These are phyloP conservation scores for Isichthys henryi DNA, from an alignment of 2,113 vertebrate species.

Conservation along the genomic window DNA sequence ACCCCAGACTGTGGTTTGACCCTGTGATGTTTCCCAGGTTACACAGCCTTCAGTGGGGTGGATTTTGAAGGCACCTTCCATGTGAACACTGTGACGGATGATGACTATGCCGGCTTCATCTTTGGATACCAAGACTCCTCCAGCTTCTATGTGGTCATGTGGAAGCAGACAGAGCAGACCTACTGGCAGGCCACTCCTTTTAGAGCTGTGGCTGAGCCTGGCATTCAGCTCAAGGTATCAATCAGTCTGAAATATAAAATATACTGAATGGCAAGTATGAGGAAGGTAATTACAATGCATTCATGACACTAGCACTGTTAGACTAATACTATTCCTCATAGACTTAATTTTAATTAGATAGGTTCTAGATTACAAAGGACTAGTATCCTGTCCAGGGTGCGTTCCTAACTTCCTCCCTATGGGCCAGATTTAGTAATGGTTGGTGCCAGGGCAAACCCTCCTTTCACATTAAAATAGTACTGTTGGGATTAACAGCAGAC, in stretches of 20 bases:
- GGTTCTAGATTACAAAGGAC: background rate
- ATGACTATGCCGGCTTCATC: conserved; percentile 96
- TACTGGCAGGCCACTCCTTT: conserved; percentile 98
- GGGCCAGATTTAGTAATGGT: background rate
- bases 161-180: conserved; percentile 98
- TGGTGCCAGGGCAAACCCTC: background rate
- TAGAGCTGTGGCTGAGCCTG: conserved; percentile 91
- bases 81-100: conserved; percentile 92
- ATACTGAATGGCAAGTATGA: background rate
- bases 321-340: background rate
- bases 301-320: background rate
- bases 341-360: background rate
- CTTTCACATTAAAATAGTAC: background rate
- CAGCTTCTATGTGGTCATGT: conserved; percentile 98
- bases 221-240: conserved; percentile 92
- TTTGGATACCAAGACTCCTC: conserved; percentile 98
- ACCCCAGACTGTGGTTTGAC: background rate
- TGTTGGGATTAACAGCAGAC: background rate
- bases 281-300: background rate
- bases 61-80: conserved; percentile 98
- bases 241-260: background rate
- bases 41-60: conserved; percentile 96
- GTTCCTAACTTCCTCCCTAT: background rate
- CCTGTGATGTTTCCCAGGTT: conserved; percentile 59
- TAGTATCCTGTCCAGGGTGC: background rate